Evolutionary conservation across 2,797 vertebrate genomes (phyloP).

Genomic region (Silurus lanzhouensis): DNA sequence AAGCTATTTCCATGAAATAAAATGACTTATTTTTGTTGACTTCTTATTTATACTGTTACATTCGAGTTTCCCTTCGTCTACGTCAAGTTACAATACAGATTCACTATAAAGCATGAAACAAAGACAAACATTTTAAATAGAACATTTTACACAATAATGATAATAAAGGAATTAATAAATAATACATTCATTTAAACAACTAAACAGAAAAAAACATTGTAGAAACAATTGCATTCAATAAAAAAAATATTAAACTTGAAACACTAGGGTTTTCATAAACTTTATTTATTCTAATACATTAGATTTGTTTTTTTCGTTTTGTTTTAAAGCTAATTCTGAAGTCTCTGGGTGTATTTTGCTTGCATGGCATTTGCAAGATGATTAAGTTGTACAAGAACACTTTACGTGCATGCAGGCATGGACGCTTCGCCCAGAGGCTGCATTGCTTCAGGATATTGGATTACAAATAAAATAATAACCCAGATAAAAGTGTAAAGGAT

Average conservation of each 20-base stretch:
- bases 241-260: not conserved
- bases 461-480: conserved; percentile 17
- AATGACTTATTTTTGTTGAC: not conserved
- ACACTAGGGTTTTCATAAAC: not conserved
- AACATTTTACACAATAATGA: not conserved
- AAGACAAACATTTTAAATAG: not conserved
- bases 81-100: not conserved
- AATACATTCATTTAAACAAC: too few species aligned
- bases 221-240: not conserved
- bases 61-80: not conserved
- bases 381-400: conserved; percentile 28
- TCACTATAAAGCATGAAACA: not conserved
- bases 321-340: not conserved
- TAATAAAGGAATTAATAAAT: not conserved
- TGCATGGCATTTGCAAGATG: conserved; percentile 7
- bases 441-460: conserved; percentile 1
- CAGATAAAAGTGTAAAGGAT: not conserved
- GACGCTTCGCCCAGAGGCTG: not conserved
- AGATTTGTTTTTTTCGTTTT: not conserved
- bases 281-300: not conserved
- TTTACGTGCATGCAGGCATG: conserved; percentile 4
- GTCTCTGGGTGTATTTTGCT: not conserved
- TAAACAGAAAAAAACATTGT: not conserved
- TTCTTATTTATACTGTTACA: too few species aligned
- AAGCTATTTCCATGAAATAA: not conserved